Conservation (phyloP, 92 coral and sea anemone species). For the Porites evermanni region DNA sequence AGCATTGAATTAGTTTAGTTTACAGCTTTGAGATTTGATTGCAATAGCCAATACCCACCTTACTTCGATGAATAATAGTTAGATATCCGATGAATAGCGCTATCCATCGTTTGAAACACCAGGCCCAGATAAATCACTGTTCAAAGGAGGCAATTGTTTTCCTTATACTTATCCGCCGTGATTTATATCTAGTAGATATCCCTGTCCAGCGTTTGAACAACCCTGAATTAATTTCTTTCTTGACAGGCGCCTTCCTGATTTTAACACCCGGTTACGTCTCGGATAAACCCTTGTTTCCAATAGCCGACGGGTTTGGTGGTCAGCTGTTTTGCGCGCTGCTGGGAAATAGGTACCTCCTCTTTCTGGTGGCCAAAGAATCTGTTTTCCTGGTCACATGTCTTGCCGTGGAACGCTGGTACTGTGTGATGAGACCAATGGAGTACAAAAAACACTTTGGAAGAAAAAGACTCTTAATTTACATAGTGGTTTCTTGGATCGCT, state of each 20-base stretch:
- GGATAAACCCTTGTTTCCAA: slow-evolving; percentile 5
- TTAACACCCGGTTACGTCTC: slow-evolving; percentile 35
- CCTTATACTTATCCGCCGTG: too few species aligned
- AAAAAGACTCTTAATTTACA: slow-evolving; percentile 13
- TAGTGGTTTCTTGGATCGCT: slow-evolving; percentile 7
- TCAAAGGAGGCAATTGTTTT: too few species aligned
- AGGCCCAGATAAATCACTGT: too few species aligned
- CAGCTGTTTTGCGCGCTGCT: slow-evolving; percentile 32
- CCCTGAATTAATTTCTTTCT: not conserved
- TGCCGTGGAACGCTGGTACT: slow-evolving; percentile 37
- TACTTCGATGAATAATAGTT: too few species aligned
- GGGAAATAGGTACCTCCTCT: slow-evolving; percentile 25
- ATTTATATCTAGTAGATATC: too few species aligned
- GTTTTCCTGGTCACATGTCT: slow-evolving; percentile 30
- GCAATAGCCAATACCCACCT: too few species aligned
- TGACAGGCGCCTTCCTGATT: slow-evolving; percentile 16
- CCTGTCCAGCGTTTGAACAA: too few species aligned
- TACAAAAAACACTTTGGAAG: slow-evolving; percentile 15
- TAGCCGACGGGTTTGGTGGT: not conserved
- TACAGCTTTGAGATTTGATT: too few species aligned
- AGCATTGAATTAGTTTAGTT: too few species aligned
- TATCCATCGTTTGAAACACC: too few species aligned
- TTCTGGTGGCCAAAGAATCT: slow-evolving; percentile 12
- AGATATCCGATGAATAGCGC: too few species aligned
- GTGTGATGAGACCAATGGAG: slow-evolving; percentile 23